Base-by-base conservation (phyloP, 2,888 invertebrate genomes). In the Hirtodrosophila duncani region DNA sequence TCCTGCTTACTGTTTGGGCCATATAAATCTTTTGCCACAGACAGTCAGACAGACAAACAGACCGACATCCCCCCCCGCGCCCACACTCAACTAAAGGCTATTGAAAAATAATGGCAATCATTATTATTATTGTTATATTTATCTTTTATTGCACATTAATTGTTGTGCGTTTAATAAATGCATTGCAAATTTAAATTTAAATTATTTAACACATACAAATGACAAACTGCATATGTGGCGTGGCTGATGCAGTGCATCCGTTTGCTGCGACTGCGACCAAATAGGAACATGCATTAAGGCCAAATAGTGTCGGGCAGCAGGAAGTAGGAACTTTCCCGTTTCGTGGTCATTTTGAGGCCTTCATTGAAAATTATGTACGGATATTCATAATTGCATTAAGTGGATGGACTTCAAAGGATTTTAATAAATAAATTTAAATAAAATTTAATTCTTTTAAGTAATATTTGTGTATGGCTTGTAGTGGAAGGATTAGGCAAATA, bases 131-230 rank as follows among this genome's bases (percentile, higher is more conserved):
- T 67, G 66, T 45, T 59, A n/a, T 66, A 72, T 72, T 77, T 78
- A 69, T 79, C 71, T 55, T 59, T 81, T 53, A 75, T 70, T 75
- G 75, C 77, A 58, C 46, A 70, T 79, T 75, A 81, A 75, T 81
- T 79, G 60, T 23, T 41, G 20, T 31, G 17, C 39, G 36, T 34
- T 49, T 45, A 56, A 41, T 50, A 41, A 51, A 41, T 23, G 14
- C 30, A 60, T 33, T 59, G 39, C 60, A 59, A 59, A 50, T 41
- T 31, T 33, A 31, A 17, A 26, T 49, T 59, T 27, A 20, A 24
- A 59, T 23, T 56, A 24, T 44, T 41, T 41, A 53, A 8, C 42
- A 41, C 31, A 24, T 41, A 24, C 10, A 16, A 9, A 26, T 14
- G 41, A 31, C 31, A 13, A 37, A 20, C 3, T 18, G 34, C n/a